Evolutionary conservation across 1,140 invertebrate species (phyloP).

Genomic region (Zelostemma sp.): DNA sequence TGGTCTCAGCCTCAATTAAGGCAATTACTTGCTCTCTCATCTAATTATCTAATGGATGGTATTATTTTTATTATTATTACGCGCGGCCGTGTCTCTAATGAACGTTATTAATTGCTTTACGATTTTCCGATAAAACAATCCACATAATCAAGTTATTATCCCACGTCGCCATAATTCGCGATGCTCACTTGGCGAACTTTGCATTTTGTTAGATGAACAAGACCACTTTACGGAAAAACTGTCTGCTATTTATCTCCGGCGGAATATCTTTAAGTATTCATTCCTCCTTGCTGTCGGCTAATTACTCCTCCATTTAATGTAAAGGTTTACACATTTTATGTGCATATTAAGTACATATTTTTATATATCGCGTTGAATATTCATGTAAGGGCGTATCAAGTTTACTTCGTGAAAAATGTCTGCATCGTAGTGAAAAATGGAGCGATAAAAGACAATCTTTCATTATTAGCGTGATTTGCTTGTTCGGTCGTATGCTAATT

Average conservation of each 20-base stretch:
- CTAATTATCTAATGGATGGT: slow-evolving; percentile 67
- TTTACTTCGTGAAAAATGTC: slow-evolving; percentile 34
- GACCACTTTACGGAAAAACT: slow-evolving; percentile 24
- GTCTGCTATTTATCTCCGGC: slow-evolving; percentile 21
- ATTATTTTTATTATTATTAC: slow-evolving; percentile 61
- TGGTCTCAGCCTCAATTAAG: slow-evolving; percentile 59
- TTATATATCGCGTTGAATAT: slow-evolving; percentile 10
- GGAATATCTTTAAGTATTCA: slow-evolving; percentile 16
- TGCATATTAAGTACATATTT: slow-evolving; percentile 12
- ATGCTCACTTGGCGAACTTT: slow-evolving; percentile 4
- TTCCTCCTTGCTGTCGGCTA: slow-evolving; percentile 18
- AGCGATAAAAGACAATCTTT: background rate
- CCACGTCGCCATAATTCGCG: slow-evolving; percentile 49
- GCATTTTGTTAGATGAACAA: slow-evolving; percentile 12
- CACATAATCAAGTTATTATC: slow-evolving; percentile 61
- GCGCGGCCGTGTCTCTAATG: slow-evolving; percentile 56
- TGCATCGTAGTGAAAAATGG: slow-evolving; percentile 20
- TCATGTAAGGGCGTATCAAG: slow-evolving; percentile 15
- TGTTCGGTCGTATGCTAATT: background rate
- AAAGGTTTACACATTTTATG: slow-evolving; percentile 14
- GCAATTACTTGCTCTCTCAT: slow-evolving; percentile 62
- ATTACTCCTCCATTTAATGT: slow-evolving; percentile 37
- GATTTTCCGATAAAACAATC: slow-evolving; percentile 67
- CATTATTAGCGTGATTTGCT: background rate
- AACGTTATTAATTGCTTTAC: slow-evolving; percentile 70